These are phyloP conservation scores for Epizoanthus stellaris DNA, from an alignment of 92 coral and sea anemone species.

Conservation along the genomic window DNA sequence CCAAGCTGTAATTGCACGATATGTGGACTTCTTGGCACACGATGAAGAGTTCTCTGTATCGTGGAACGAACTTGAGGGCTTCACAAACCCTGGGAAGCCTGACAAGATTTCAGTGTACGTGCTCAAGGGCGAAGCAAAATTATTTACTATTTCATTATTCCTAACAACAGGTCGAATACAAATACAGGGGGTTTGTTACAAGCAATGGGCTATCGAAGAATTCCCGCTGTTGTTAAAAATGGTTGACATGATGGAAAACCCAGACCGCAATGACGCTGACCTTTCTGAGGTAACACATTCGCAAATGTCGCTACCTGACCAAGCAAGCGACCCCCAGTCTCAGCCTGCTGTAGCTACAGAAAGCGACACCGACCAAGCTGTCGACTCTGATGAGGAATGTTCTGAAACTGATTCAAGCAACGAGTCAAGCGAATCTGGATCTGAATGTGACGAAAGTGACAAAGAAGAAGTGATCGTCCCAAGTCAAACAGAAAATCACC, in stretches of 20 bases:
- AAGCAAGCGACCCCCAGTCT: background rate
- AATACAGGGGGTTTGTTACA: conserved; percentile 38
- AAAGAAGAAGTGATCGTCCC: background rate
- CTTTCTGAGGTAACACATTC: background rate
- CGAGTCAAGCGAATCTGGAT: conserved; percentile 17
- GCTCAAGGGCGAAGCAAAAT: conserved; percentile 16
- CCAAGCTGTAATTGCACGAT: conserved; percentile 17
- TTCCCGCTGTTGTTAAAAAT: conserved; percentile 40
- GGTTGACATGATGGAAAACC: conserved; percentile 18
- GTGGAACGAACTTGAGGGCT: conserved; percentile 46
- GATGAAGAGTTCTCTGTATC: background rate
- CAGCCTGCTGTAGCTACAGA: background rate
- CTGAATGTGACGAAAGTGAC: conserved; percentile 11
- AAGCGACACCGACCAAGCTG: background rate
- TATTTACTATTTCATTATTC: conserved; percentile 38
- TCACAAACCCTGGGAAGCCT: conserved; percentile 22
- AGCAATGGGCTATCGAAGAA: conserved; percentile 33
- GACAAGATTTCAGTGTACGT: conserved; percentile 22
- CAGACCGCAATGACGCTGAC: conserved; percentile 5
- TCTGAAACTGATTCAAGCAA: conserved; percentile 21
- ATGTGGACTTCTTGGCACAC: conserved; percentile 11
- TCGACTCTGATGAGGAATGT: background rate
- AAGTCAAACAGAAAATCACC: background rate
- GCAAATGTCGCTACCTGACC: background rate
- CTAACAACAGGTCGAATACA: conserved; percentile 23